Base-by-base conservation (phyloP, 2,888 invertebrate species). In the Plebejus anna region DNA sequence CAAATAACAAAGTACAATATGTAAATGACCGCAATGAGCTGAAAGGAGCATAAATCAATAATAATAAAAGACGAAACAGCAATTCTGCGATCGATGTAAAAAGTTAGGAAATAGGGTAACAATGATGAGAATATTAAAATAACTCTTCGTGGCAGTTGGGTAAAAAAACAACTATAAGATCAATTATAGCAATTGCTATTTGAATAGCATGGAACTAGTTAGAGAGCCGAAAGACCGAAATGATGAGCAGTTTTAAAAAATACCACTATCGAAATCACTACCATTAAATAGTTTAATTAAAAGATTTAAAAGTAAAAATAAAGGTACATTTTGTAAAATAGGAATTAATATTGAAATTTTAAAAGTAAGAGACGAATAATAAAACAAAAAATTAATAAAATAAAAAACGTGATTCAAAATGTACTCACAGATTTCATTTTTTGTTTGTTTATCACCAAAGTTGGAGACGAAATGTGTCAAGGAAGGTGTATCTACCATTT, bases 351-450 rank as follows among this genome's bases (percentile, higher is more conserved):
- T 16, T 16, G 4, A 55, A 55, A 55, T 55, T 4, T 16, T 42
- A 42, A 42, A 38, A 42, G 2, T 42, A 55, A 55, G 16, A 16
- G 16, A 16, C 16, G 0, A 13, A 55, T 4, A 16, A 16, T 4
- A 55, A 55, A 4, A 4, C 55, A 0, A 9, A 59, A n/a, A 59
- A 16, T 59, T 59, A 22, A 59, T 6, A n/a, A n/a, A 57, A 57
- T 59, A 7, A 1, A n/a, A 59, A 59, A 9, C 22, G 5, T 0
- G 9, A 22, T 7, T 22, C 2, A 22, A 22, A 59, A 57, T 57
- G 57, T 42, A 75, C 72, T 76, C 47, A 76, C 73, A 51, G 72
- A 72, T 72, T 76, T 59, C 47, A 51, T 75, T 61, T 47, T 51
- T 22, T 22, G 9, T 9, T 61, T 28, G 28, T 61, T 22, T 61